Base-by-base conservation (phyloP, 2,797 vertebrate genomes). In the Linurgus olivaceus region DNA sequence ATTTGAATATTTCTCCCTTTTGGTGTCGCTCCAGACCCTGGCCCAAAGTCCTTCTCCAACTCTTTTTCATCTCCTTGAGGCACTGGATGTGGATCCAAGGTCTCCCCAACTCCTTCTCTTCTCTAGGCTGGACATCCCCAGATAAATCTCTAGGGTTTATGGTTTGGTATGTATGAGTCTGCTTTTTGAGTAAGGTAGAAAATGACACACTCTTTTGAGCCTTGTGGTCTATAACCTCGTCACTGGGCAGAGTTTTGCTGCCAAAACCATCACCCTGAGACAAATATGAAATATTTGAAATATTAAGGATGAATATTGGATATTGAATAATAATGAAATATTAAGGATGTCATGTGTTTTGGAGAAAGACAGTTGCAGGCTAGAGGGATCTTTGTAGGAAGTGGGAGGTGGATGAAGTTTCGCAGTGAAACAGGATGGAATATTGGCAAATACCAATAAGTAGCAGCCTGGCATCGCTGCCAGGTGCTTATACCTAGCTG, bases 181-280 rank as follows among this genome's bases (percentile, higher is more conserved):
- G 16, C 5, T 65, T 85, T 84, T 74, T 47, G 19, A 9, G 14
- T 33, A 45, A 20, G 11, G 11, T 2, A 18, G 31, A 58, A 58
- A 84, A 52, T 23, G 0, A 12, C 37, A 58, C 42, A 7, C 2
- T 17, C 10, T 37, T 74, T 26, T 23, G 44, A n/a, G 20, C 23
- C 14, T 79, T 63, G 33, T 74, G 19, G 7, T 63, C 6, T 0
- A 0, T 40, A 47, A 33, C 10, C 31, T 19, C 14, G 19, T 19
- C 50, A 47, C 23, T 35, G 19, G 8, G 11, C 21, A 33, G 28
- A 45, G 13, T 61, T 76, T 52, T 68, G 24, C 33, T 59, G 17
- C 19, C 31, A 26, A 23, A 28, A 26, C 0, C 3, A 19, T 52
- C 0, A 0, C 5, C 8, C 50, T 58, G 50, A 37, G 55, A 23